A percentile compares a stretch with the other conserved stretches of the same genome.
Evolutionary conservation across 2,888 invertebrate species (phyloP).

Genomic region (Dichetophora obliterata): DNA sequence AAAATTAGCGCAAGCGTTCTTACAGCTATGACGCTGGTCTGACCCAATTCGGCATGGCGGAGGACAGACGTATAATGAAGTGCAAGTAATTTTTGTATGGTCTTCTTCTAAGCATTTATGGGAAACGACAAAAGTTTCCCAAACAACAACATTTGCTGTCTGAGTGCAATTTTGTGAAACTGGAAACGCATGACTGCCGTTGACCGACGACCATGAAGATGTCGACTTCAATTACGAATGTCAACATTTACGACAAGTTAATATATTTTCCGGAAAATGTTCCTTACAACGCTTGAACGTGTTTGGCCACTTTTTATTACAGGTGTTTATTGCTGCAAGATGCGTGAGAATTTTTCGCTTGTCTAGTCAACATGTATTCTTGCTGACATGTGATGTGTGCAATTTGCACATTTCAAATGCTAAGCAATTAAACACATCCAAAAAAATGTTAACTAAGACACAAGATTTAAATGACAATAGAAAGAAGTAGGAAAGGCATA

Average conservation of each 20-base stretch:
- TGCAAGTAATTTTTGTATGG: not conserved
- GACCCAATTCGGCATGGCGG: constrained; percentile 16
- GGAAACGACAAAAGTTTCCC: not conserved
- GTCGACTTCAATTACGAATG: constrained; percentile 26
- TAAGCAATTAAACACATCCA: constrained; percentile 8
- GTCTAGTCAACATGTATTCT: constrained; percentile 3
- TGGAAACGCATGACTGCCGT: not conserved
- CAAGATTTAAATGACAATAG: not conserved
- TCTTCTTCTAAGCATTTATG: not conserved
- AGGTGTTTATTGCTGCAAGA: not conserved
- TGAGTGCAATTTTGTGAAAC: not conserved
- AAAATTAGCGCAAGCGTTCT: not conserved
- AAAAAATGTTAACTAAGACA: not conserved
- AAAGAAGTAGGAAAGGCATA: no score
- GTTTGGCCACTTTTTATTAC: not conserved
- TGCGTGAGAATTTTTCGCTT: constrained; percentile 26
- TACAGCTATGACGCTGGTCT: not conserved
- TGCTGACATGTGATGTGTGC: no score
- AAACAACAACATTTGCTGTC: not conserved
- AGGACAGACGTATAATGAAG: not conserved
- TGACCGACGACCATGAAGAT: constrained; percentile 13
- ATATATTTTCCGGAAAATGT: constrained; percentile 19
- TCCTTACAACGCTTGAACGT: not conserved
- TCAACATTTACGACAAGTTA: constrained; percentile 28
- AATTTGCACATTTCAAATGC: no score